Conservation (phyloP, 2,888 invertebrate species). For the Cephus pulcher region DNA sequence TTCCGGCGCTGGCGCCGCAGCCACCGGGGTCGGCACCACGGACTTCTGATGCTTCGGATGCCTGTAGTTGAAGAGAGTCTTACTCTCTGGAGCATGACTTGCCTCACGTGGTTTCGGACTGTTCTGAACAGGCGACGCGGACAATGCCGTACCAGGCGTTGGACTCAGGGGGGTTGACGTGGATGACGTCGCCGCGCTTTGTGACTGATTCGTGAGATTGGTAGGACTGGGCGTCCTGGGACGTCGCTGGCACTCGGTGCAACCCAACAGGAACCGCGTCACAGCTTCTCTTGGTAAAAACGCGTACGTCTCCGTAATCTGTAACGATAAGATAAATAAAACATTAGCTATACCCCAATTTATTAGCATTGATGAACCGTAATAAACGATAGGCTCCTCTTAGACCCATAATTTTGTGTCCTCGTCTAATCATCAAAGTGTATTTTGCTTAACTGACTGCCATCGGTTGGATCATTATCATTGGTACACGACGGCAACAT, state of each 20-base stretch:
- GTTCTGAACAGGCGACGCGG: conserved; percentile 39
- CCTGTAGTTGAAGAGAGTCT: conserved; percentile 57
- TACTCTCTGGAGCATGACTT: conserved; percentile 52
- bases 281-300: conserved; percentile 96
- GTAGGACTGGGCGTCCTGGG: conserved; percentile 74
- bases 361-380: background rate
- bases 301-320: conserved; percentile 97
- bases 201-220: conserved; percentile 64
- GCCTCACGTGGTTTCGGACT: conserved; percentile 53
- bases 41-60: conserved; percentile 44
- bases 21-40: conserved; percentile 12
- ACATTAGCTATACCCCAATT: background rate
- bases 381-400: background rate
- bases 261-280: conserved; percentile 94
- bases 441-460: background rate
- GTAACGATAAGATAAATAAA: conserved; percentile 57
- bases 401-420: background rate
- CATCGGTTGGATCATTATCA: background rate
- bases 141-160: conserved; percentile 34
- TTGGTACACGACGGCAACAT: background rate
- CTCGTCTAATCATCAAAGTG: background rate
- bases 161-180: conserved; percentile 34
- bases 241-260: conserved; percentile 90
- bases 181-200: conserved; percentile 34
- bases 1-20: conserved; percentile 25